A percentile compares a stretch with the other conserved stretches of the same genome.
Conservation (phyloP, 2,797 vertebrate species). For the Enteromius fasciolatus region DNA sequence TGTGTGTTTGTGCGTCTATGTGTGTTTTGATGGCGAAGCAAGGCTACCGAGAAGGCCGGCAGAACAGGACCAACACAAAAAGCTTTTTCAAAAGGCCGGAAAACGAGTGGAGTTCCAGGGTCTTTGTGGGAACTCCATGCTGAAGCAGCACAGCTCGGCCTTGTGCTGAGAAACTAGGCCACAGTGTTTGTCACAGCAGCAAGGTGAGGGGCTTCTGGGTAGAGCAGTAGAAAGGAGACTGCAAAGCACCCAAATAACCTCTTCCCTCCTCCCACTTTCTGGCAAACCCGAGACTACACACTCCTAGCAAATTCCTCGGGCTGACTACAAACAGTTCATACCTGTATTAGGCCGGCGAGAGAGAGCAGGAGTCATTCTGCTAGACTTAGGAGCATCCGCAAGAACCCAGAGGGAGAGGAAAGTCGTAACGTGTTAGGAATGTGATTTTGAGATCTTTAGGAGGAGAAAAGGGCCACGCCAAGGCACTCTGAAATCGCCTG, state of each 20-base stretch:
- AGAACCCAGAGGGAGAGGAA: conserved; percentile 12
- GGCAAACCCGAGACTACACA: conserved; percentile 20
- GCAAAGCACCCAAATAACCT: conserved; percentile 23
- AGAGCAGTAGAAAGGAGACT: conserved; percentile 7
- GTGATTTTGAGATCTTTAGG: conserved; percentile 25
- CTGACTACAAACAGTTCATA: conserved; percentile 6
- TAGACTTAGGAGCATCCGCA: not conserved
- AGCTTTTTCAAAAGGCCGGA: conserved; percentile 47
- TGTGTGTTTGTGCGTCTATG: conserved; percentile 5
- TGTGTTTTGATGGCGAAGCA: conserved; percentile 39
- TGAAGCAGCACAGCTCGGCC: conserved; percentile 44
- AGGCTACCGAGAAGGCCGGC: conserved; percentile 19
- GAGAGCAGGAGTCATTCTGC: not conserved
- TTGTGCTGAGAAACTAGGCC: conserved; percentile 54
- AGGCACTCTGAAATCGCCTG: not conserved
- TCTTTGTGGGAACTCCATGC: conserved; percentile 39
- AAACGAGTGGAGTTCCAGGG: conserved; percentile 45
- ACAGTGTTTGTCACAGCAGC: conserved; percentile 47
- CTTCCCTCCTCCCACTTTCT: conserved; percentile 26
- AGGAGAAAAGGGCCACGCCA: not conserved
- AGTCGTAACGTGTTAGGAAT: conserved; percentile 23
- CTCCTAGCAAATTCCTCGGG: conserved; percentile 43
- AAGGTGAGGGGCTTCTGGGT: conserved; percentile 49
- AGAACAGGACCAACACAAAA: conserved; percentile 40
- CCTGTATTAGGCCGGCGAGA: conserved; percentile 9